Percentiles rank a stretch among this genome's conserved stretches.
Conservation (phyloP, 2,113 vertebrate genomes). For the Sceloporus tristichus region DNA sequence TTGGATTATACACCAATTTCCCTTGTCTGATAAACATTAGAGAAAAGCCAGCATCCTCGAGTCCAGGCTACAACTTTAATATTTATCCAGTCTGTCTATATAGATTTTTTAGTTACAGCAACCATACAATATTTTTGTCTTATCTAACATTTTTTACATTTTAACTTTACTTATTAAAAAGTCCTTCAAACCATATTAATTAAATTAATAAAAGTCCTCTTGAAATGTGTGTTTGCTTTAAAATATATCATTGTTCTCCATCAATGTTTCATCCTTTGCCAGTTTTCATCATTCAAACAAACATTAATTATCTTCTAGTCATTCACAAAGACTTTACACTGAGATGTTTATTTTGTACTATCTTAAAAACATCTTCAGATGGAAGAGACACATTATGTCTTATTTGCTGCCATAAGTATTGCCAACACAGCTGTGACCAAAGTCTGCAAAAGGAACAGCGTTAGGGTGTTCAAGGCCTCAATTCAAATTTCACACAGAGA, state of each 20-base stretch:
- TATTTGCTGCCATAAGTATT: slow-evolving; percentile 33
- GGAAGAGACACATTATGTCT: slow-evolving; percentile 40
- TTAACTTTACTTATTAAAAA: neutral
- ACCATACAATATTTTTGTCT: neutral
- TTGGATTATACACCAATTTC: no score
- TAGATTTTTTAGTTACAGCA: neutral
- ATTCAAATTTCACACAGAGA: neutral
- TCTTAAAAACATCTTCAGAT: slow-evolving; percentile 56
- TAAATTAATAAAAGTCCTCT: neutral
- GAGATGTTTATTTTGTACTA: slow-evolving; percentile 44
- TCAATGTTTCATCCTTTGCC: slow-evolving; percentile 59
- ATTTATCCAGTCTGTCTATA: neutral
- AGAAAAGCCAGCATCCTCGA: neutral
- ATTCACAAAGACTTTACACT: slow-evolving; percentile 48
- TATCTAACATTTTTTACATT: neutral
- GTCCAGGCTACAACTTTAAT: neutral
- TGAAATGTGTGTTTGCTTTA: neutral
- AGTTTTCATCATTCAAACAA: slow-evolving; percentile 57
- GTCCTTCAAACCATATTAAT: neutral
- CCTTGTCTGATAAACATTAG: no score
- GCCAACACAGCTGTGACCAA: slow-evolving; percentile 33
- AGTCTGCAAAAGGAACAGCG: neutral
- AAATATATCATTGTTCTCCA: slow-evolving; percentile 28
- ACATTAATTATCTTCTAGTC: slow-evolving; percentile 65
- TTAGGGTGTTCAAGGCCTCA: neutral